Evolutionary conservation across 1,140 invertebrate species (phyloP).

Genomic region (Euborellia annulipes): DNA sequence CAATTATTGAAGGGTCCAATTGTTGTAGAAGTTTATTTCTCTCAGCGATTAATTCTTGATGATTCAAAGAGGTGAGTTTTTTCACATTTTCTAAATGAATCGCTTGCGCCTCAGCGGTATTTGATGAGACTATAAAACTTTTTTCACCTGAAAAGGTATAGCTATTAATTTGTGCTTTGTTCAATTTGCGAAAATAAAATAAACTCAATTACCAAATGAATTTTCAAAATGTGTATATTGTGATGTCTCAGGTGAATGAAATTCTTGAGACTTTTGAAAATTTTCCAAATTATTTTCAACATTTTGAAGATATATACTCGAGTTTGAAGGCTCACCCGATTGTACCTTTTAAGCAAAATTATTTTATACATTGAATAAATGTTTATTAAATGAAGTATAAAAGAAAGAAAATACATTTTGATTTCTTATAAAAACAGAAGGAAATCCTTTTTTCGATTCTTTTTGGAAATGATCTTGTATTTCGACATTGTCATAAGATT

Average conservation of each 20-base stretch:
- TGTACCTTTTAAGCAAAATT: too few species aligned
- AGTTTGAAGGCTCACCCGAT: too few species aligned
- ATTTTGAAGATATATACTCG: too few species aligned
- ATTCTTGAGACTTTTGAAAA: conserved; percentile 14
- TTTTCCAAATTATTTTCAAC: conserved; percentile 11
- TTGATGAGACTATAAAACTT: conserved; percentile 36
- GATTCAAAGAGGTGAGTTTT: conserved; percentile 46
- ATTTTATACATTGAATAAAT: too few species aligned
- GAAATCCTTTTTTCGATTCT: too few species aligned
- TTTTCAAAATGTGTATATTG: conserved; percentile 13
- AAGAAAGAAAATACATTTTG: too few species aligned
- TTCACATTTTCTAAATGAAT: conserved; percentile 54
- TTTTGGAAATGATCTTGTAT: too few species aligned
- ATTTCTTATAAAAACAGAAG: too few species aligned
- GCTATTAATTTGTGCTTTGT: not conserved
- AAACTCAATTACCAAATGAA: conserved; percentile 7
- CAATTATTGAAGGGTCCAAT: conserved; percentile 49
- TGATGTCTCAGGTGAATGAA: conserved; percentile 27
- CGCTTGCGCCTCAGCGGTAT: conserved; percentile 32
- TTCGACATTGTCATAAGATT: too few species aligned
- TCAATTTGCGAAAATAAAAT: not conserved
- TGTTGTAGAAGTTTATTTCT: conserved; percentile 44
- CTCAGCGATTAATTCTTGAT: conserved; percentile 58
- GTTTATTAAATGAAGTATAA: too few species aligned
- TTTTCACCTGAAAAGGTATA: conserved; percentile 16